Conservation (phyloP, 2,797 vertebrate species). For the Muscicapa striata region DNA sequence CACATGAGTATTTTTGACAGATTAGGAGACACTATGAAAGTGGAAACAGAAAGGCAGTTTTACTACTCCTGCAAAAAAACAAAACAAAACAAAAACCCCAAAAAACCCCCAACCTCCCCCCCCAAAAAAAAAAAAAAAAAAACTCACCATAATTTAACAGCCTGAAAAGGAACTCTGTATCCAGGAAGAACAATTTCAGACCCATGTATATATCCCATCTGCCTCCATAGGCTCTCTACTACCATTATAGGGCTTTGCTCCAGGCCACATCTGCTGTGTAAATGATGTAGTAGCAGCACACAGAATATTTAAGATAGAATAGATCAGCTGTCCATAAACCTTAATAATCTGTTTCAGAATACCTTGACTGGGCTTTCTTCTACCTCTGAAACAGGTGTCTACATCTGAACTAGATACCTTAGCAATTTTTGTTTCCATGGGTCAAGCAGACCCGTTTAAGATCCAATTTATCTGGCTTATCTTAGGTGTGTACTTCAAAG, state of each 20-base stretch:
- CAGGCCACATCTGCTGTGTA: slow-evolving; percentile 33
- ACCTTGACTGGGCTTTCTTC: background rate
- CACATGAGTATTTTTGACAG: background rate
- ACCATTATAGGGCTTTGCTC: slow-evolving; percentile 18
- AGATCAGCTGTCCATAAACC: slow-evolving; percentile 9
- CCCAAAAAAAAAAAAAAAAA: too few species aligned
- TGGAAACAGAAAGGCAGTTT: background rate
- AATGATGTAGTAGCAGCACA: background rate
- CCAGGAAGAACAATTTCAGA: background rate
- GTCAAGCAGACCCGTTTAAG: background rate
- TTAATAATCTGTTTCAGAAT: slow-evolving; percentile 33
- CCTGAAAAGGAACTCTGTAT: background rate
- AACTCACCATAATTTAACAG: background rate
- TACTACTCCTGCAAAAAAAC: background rate
- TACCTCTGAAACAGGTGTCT: background rate
- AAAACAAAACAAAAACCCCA: too few species aligned
- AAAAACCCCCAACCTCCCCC: too few species aligned
- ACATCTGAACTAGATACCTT: background rate
- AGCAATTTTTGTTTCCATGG: background rate
- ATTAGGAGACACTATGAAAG: background rate
- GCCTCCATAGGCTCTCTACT: background rate
- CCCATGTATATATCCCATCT: background rate
- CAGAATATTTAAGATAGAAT: slow-evolving; percentile 32
- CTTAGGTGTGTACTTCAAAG: background rate
- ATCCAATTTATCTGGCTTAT: background rate